Evolutionary conservation across 1,140 invertebrate species (phyloP).

Genomic region (Patella vulgata): DNA sequence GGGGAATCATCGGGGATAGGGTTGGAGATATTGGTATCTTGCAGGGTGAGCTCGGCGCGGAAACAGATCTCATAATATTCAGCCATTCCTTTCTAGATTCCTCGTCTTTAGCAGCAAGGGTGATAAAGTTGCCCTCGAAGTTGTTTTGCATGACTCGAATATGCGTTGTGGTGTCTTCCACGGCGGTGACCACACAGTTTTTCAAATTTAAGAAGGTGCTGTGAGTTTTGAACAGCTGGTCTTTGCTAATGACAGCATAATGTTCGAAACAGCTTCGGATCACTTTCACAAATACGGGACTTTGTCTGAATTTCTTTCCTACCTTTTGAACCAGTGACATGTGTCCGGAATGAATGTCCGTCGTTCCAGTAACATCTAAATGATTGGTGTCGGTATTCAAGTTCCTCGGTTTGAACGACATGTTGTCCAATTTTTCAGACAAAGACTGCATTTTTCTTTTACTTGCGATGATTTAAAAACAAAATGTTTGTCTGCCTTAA

Average conservation of each 20-base stretch:
- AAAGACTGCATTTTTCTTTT: too few species aligned
- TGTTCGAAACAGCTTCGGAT: constrained; percentile 35
- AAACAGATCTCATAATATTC: constrained; percentile 17
- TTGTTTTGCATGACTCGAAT: constrained; percentile 28
- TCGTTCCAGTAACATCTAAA: too few species aligned
- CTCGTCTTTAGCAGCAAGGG: constrained; percentile 14
- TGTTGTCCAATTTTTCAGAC: too few species aligned
- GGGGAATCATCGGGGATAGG: constrained; percentile 26
- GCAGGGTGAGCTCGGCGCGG: constrained; percentile 16
- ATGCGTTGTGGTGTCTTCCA: constrained; percentile 15
- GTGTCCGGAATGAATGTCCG: constrained; percentile 25
- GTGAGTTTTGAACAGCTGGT: constrained; percentile 21
- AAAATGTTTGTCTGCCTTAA: too few species aligned
- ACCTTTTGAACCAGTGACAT: constrained; percentile 20
- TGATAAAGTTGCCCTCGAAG: constrained; percentile 29
- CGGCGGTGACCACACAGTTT: constrained; percentile 23
- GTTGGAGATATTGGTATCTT: constrained; percentile 23
- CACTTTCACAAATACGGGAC: constrained; percentile 31
- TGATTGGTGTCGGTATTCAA: too few species aligned
- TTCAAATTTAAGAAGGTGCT: constrained; percentile 32
- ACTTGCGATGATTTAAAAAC: too few species aligned
- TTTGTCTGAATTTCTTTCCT: constrained; percentile 13
- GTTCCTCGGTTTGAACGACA: too few species aligned
- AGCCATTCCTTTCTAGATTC: constrained; percentile 20
- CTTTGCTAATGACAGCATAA: constrained; percentile 29